These are phyloP conservation scores for Trachelipus rathkii DNA, from an alignment of 1,140 invertebrate species.

Conservation along the genomic window DNA sequence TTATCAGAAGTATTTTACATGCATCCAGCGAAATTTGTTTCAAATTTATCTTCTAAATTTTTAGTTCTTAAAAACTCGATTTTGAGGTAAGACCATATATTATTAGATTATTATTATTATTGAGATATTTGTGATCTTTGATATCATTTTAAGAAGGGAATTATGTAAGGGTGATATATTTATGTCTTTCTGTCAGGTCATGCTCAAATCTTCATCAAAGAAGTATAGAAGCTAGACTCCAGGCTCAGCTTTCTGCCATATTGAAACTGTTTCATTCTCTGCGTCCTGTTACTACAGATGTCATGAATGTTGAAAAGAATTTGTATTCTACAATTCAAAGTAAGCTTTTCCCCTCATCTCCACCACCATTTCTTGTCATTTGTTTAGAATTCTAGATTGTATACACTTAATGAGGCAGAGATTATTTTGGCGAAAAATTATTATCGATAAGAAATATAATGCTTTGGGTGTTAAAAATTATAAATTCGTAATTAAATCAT, in stretches of 20 bases:
- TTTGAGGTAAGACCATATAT: slow-evolving; percentile 39
- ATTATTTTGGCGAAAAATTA: no score
- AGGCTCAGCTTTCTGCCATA: slow-evolving; percentile 38
- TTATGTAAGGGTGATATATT: no score
- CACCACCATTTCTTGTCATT: no score
- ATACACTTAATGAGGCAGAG: no score
- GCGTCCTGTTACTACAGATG: slow-evolving; percentile 39
- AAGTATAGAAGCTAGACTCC: slow-evolving; percentile 38
- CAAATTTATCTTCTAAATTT: slow-evolving; percentile 36
- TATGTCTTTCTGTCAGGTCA: no score
- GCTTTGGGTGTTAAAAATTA: no score
- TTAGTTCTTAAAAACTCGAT: slow-evolving; percentile 41
- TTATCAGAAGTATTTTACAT: slow-evolving; percentile 35
- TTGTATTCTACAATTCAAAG: slow-evolving; percentile 33
- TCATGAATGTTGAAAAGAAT: slow-evolving; percentile 32
- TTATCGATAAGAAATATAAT: no score
- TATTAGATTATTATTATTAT: not conserved
- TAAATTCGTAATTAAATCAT: no score
- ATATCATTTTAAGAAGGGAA: no score
- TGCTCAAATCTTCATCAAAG: slow-evolving; percentile 36
- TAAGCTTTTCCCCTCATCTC: not conserved
- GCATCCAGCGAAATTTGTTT: slow-evolving; percentile 31
- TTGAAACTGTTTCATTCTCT: slow-evolving; percentile 37
- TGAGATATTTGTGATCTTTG: not conserved
- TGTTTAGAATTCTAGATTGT: no score